phyloP scores from a whole-genome alignment of 2,888 invertebrate species.

The Agrochola lychnidis region DNA sequence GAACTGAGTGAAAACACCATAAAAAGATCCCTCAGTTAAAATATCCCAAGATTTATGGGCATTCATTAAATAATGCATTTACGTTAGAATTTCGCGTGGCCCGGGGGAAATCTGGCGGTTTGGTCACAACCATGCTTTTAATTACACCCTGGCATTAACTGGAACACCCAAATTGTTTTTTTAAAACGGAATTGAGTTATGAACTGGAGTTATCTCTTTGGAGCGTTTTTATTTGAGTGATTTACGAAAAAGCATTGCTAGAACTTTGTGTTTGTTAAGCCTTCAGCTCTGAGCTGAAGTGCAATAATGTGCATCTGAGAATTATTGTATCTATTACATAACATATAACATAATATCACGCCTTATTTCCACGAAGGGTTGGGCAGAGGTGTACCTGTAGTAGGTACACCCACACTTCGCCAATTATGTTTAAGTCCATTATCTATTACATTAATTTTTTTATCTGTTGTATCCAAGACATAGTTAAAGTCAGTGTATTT shows the following conservation, averaged over 20 bases:
- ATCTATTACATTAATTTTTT: too few species aligned
- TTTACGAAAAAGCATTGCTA: not conserved
- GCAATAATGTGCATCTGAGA: not conserved
- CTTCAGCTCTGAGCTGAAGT: not conserved
- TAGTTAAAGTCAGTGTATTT: not conserved
- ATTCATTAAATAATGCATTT: constrained; percentile 66
- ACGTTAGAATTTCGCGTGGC: constrained; percentile 46
- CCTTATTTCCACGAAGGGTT: too few species aligned
- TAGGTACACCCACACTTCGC: too few species aligned
- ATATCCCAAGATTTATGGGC: constrained; percentile 61
- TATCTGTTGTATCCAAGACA: not conserved
- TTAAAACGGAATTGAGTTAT: constrained; percentile 51
- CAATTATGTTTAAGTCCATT: too few species aligned
- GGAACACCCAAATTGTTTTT: constrained; percentile 52
- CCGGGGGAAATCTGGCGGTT: constrained; percentile 62
- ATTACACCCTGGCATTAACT: constrained; percentile 56
- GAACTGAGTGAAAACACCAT: constrained; percentile 64
- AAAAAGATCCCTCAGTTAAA: constrained; percentile 63
- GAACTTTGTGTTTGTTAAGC: not conserved
- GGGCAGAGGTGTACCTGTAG: too few species aligned
- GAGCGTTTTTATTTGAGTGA: constrained; percentile 8
- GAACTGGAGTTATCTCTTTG: constrained; percentile 31
- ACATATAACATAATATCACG: too few species aligned
- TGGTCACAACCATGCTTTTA: constrained; percentile 59
- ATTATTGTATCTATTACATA: not conserved